Evolutionary conservation across 2,797 vertebrate genomes (phyloP), one percentile per base, ranked within the genome.

Genomic region (Apogon talboti): DNA sequence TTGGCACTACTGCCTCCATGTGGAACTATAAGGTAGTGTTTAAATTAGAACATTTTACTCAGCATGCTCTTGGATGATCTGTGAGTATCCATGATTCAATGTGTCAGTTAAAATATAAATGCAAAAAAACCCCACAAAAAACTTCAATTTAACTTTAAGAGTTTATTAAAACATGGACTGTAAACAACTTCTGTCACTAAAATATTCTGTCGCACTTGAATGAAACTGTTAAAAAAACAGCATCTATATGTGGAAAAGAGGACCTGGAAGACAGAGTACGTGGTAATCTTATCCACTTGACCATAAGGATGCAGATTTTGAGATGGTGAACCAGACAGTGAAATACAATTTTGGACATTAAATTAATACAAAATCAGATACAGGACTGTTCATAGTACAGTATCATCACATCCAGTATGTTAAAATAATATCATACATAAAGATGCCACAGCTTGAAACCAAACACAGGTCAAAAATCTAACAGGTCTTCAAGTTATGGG

Each of bases 1-100:
- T 88, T 81, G 76, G 59, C 45, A 76, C 66, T 83, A 89, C 87
- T 93, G 91, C 88, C 91, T 75, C 63, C 91, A 74, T 60, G 88
- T 89, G 92, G 90, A 75, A 15, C 62, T 37, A 44, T 0, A 15
- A n/a, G 12, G 51, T 44, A 77, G 12, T 68, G n/a, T 8, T 41
- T 1, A 2, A 12, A 24, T 35, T 2, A 28, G 7, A 15, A 35
- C 7, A 4, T 38, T 44, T 3, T 37, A 11, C 3, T 28, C 5
- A 18, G 2, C n/a, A 12, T 18, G 11, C 4, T 24, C 15, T 28
- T 41, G 11, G 18, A 40, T 35, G n/a, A n/a, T 1, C 13, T 15
- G 18, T 12, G 3, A n/a, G 18, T 18, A 3, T 43, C 12, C 12
- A 21, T 38, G 2, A 40, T 0, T 12, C 0, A 40, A 30, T 11